Base-by-base conservation (phyloP, 2,888 invertebrate genomes). In the Macaria liturata region DNA sequence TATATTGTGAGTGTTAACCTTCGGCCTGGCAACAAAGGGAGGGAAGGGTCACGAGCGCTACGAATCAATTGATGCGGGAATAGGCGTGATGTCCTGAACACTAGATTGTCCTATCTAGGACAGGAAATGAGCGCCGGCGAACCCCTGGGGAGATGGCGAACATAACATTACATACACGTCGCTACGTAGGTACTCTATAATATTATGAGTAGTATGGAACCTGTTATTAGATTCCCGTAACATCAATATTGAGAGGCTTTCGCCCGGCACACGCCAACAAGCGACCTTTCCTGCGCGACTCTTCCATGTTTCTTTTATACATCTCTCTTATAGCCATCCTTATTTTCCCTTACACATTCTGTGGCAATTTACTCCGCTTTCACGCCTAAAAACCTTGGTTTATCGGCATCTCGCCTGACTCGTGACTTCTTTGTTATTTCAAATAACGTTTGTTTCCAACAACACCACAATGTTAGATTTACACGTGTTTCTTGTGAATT, bases 171-270 rank as follows among this genome's bases (percentile, higher is more conserved):
- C 54, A 44, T 42, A 50, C 52, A 42, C 9, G 42, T 42, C 9
- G 9, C 20, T 42, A 61, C 62, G 61, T n/a, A n/a, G n/a, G n/a
- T 54, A 59, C 62, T 56, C 59, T 60, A 50, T 46, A 53, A 50
- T 46, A 53, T 59, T 34, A 53, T 56, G 49, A 52, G 57, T 60
- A 20, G 46, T 49, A 52, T 50, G 54, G 53, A n/a, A 54, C 61
- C 61, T 62, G 64, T 78, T 82, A 84, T 83, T 83, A 76, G 68
- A 80, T 83, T 82, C 74, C 70, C 74, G 68, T 63, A 67, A 74
- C 74, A 74, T 76, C 72, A 75, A 74, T 72, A 70, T 61, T 62
- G 69, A 64, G 63, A 68, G 66, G 68, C 74, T 73, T 69, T 68
- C 62, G 60, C 54, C 54, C 60, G 68, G 66, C 64, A 63, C 49